Conservation (phyloP, 2,888 invertebrate genomes). For the Andrena bucephala region DNA sequence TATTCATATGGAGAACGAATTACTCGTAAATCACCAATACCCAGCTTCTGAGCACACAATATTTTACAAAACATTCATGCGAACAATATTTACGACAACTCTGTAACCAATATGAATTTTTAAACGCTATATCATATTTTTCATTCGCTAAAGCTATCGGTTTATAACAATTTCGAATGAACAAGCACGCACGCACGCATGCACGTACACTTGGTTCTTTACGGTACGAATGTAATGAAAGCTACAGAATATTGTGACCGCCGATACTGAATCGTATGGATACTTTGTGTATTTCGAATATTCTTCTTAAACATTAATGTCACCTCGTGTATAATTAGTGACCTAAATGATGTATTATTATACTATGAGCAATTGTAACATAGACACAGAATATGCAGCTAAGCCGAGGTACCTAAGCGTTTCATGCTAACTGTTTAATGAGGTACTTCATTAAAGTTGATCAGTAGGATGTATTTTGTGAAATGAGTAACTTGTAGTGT, state of each 20-base stretch:
- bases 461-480: conserved; percentile 59
- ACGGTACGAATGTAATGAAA: conserved; percentile 33
- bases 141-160: conserved; percentile 6
- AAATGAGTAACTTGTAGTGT: conserved; percentile 59
- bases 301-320: conserved; percentile 8
- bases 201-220: conserved; percentile 45
- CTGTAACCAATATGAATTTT: conserved; percentile 22
- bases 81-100: conserved; percentile 53
- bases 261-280: conserved; percentile 16
- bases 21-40: too few relatives aligned
- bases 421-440: conserved; percentile 60
- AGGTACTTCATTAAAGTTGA: conserved; percentile 57
- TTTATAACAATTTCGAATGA: conserved; percentile 21
- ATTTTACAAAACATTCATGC: conserved; percentile 39
- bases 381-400: conserved; percentile 60
- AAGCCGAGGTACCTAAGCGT: conserved; percentile 64
- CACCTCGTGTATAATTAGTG: conserved; percentile 12
- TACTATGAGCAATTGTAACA: conserved; percentile 47
- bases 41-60: too few relatives aligned
- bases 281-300: conserved; percentile 9
- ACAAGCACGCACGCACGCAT: conserved; percentile 39
- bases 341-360: conserved; percentile 31
- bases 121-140: conserved; percentile 12
- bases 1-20: too few relatives aligned
- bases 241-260: conserved; percentile 20